These are phyloP conservation scores for Podotricha telesiphe DNA, from an alignment of 2,888 invertebrate species.

Conservation along the genomic window DNA sequence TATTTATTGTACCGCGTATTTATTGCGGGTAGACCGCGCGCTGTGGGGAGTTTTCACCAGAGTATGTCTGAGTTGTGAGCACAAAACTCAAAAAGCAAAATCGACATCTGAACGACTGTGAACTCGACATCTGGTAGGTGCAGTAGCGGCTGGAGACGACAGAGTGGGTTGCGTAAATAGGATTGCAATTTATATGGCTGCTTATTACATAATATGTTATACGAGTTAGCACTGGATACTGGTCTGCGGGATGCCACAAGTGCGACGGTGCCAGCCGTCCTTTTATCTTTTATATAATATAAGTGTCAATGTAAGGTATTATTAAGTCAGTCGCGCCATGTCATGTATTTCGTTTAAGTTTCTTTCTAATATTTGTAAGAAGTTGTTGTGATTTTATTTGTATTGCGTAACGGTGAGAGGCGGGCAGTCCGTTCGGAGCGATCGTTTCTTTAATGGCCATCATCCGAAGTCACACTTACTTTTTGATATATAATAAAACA, in stretches of 20 bases:
- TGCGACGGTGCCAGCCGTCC: conserved; percentile 57
- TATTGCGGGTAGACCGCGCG: conserved; percentile 66
- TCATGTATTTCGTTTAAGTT: conserved; percentile 65
- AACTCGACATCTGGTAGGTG: conserved; percentile 57
- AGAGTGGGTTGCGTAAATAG: conserved; percentile 47
- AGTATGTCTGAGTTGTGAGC: conserved; percentile 80
- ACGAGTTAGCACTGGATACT: background rate
- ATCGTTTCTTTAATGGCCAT: conserved; percentile 32
- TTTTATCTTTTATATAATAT: conserved; percentile 52
- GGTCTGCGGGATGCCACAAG: conserved; percentile 42
- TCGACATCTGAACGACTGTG: conserved; percentile 75
- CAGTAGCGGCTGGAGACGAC: conserved; percentile 43
- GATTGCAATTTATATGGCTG: conserved; percentile 41
- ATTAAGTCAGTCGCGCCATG: conserved; percentile 81
- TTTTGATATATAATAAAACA: conserved; percentile 19
- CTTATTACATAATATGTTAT: conserved; percentile 34
- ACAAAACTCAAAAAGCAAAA: conserved; percentile 74
- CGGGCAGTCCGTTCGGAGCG: conserved; percentile 33
- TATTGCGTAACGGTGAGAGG: conserved; percentile 48
- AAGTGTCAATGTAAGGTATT: conserved; percentile 58
- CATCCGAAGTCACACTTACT: conserved; percentile 16
- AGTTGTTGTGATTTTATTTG: conserved; percentile 60
- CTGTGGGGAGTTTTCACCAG: conserved; percentile 72
- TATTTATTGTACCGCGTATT: conserved; percentile 67
- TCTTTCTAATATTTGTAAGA: conserved; percentile 53